phyloP scores from a whole-genome alignment of 1,140 invertebrate species.

The Bombus turneri region DNA sequence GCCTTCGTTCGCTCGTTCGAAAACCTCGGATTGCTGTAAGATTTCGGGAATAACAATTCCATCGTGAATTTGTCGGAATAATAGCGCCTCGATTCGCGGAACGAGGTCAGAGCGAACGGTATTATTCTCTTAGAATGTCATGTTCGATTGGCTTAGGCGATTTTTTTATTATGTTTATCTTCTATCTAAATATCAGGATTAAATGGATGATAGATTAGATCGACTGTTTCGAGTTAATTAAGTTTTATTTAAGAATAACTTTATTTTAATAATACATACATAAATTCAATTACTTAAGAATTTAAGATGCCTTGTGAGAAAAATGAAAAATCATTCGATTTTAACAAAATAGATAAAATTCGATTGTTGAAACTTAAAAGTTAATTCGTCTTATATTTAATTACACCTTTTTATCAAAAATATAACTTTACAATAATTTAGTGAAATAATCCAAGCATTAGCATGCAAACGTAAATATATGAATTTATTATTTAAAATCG shows the following conservation, averaged over 20 bases:
- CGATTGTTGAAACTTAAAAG: too few relatives aligned
- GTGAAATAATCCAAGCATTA: too few relatives aligned
- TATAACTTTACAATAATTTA: too few relatives aligned
- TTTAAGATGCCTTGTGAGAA: too few relatives aligned
- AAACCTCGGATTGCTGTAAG: not conserved
- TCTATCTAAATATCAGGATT: not conserved
- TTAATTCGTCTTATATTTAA: too few relatives aligned
- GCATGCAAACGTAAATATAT: not conserved
- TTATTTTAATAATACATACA: not conserved
- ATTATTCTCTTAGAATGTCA: not conserved
- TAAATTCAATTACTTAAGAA: not conserved
- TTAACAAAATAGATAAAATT: too few relatives aligned
- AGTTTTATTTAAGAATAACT: not conserved
- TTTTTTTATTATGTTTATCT: not conserved
- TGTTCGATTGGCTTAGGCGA: not conserved
- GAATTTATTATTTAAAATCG: not conserved
- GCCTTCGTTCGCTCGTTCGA: not conserved
- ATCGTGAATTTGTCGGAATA: not conserved
- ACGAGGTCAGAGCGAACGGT: not conserved
- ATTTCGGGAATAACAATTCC: conserved; percentile 4
- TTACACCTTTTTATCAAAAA: too few relatives aligned
- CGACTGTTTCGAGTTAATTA: not conserved
- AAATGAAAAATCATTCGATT: too few relatives aligned
- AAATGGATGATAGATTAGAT: not conserved
- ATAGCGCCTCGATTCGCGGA: not conserved